Conservation (phyloP, 2,113 vertebrate species). For the Corydoras maculifer region DNA sequence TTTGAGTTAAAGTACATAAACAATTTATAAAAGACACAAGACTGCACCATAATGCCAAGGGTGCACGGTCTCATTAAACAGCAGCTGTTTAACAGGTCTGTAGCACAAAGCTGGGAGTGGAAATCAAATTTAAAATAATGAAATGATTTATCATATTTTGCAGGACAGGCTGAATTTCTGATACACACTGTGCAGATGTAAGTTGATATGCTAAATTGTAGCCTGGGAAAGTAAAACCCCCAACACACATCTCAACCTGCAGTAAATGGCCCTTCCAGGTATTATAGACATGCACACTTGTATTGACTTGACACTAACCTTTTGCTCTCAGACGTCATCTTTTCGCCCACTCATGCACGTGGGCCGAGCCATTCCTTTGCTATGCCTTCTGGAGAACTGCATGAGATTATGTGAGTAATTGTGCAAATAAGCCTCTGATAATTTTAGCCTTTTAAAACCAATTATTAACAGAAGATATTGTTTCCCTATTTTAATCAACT, state of each 20-base stretch:
- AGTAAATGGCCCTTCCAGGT: too few species aligned
- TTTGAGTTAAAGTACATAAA: not conserved
- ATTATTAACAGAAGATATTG: not conserved
- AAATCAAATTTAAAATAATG: slow-evolving; percentile 40
- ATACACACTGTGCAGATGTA: slow-evolving; percentile 33
- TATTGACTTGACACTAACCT: too few species aligned
- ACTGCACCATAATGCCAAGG: not conserved
- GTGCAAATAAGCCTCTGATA: not conserved
- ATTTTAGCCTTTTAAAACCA: not conserved
- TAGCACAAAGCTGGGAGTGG: not conserved
- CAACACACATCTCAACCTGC: not conserved
- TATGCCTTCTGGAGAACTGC: too few species aligned
- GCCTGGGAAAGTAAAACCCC: not conserved
- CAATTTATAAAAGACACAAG: slow-evolving; percentile 13
- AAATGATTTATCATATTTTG: slow-evolving; percentile 60
- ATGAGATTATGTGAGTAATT: too few species aligned
- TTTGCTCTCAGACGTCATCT: too few species aligned
- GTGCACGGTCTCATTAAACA: slow-evolving; percentile 13
- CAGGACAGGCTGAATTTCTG: slow-evolving; percentile 12
- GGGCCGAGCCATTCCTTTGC: too few species aligned
- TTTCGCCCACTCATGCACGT: too few species aligned
- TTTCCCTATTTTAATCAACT: not conserved
- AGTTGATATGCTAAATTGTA: too few species aligned
- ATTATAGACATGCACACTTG: too few species aligned
- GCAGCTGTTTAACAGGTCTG: slow-evolving; percentile 14